Conservation (phyloP, 64 coral and sea anemone genomes). For the Actinia tenebrosa region DNA sequence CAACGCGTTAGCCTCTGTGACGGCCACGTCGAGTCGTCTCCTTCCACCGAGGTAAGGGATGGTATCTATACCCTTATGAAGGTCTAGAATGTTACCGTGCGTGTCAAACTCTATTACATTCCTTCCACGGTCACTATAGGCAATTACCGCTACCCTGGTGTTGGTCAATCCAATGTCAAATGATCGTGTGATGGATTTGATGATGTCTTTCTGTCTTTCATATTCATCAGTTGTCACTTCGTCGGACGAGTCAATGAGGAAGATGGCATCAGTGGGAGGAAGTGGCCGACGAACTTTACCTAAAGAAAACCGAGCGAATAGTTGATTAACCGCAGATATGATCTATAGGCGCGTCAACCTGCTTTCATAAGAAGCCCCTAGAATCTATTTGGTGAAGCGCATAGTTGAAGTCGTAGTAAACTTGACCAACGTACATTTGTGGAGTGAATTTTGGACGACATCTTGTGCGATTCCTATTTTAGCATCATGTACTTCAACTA, state of each 20-base stretch:
- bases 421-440: no score
- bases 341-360: no score
- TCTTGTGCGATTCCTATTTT: no score
- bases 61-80: conserved; percentile 23
- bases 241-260: conserved; percentile 63
- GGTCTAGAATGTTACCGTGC: conserved; percentile 6
- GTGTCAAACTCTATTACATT: conserved; percentile 35
- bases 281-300: conserved; percentile 19
- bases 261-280: conserved; percentile 52
- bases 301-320: background rate
- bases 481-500: no score
- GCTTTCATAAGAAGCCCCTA: no score
- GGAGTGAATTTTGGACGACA: no score
- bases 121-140: conserved; percentile 25
- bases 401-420: no score
- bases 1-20: conserved; percentile 32
- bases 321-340: no score
- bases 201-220: conserved; percentile 63
- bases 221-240: conserved; percentile 42
- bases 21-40: conserved; percentile 30
- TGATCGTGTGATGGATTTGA: conserved; percentile 47
- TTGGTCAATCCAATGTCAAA: conserved; percentile 45
- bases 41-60: conserved; percentile 27
- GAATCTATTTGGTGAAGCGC: no score
- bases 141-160: conserved; percentile 39